Evolutionary conservation across 2,888 invertebrate genomes (phyloP).

Genomic region (Drosophila lutescens): DNA sequence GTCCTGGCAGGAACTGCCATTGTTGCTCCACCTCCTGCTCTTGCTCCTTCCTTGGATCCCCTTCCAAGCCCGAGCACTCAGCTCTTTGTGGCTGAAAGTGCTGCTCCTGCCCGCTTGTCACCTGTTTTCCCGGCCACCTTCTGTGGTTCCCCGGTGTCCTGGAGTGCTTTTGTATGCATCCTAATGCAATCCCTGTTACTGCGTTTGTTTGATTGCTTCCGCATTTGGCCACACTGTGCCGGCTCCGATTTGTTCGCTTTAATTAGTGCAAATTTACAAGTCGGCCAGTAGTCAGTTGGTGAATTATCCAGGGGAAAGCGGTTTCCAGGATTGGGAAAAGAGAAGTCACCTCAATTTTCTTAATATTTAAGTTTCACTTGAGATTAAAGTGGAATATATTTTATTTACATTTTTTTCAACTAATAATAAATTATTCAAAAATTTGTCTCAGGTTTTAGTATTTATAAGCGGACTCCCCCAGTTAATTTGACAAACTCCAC

Average conservation of each 20-base stretch:
- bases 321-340: too few relatives aligned
- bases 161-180: conserved; percentile 51
- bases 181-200: conserved; percentile 71
- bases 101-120: conserved; percentile 43
- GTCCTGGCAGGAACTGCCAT: conserved; percentile 28
- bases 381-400: too few relatives aligned
- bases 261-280: conserved; percentile 17
- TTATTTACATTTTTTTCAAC: too few relatives aligned
- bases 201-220: conserved; percentile 69
- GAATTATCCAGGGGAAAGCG: too few relatives aligned
- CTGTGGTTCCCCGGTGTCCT: conserved; percentile 41
- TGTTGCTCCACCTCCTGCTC: conserved; percentile 18
- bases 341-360: too few relatives aligned
- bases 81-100: conserved; percentile 53
- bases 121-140: conserved; percentile 61
- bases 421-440: too few relatives aligned
- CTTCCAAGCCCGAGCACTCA: neutral
- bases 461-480: too few relatives aligned
- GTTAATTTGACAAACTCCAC: neutral
- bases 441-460: too few relatives aligned
- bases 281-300: neutral
- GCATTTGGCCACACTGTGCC: conserved; percentile 33
- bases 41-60: conserved; percentile 1
- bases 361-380: too few relatives aligned
- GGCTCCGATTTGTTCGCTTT: conserved; percentile 20